Evolutionary conservation across 2,888 invertebrate genomes (phyloP).

Genomic region (Melinaea marsaeus): DNA sequence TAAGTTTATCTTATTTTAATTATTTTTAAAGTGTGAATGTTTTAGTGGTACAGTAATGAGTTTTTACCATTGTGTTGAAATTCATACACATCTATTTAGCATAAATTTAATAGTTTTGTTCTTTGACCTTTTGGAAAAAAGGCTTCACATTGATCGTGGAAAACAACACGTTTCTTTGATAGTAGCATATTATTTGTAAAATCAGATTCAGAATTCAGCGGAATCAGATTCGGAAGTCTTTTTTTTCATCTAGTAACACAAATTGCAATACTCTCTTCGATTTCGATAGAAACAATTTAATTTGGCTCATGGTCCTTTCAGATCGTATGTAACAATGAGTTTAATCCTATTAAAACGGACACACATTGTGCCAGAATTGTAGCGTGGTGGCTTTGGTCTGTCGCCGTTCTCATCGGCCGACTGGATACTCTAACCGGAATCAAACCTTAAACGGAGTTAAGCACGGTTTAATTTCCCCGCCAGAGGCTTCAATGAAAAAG

Average conservation of each 20-base stretch:
- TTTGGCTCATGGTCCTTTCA: constrained; percentile 63
- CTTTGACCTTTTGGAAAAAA: too few relatives aligned
- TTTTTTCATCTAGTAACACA: constrained; percentile 32
- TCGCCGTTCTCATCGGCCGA: constrained; percentile 66
- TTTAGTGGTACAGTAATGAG: too few relatives aligned
- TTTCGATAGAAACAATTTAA: constrained; percentile 63
- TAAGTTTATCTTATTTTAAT: too few relatives aligned
- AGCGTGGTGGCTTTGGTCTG: constrained; percentile 73
- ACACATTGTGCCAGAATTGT: constrained; percentile 73
- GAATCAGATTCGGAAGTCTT: constrained; percentile 24
- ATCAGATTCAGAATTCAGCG: constrained; percentile 8
- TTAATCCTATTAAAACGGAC: constrained; percentile 75
- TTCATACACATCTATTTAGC: too few relatives aligned
- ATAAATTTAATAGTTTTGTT: too few relatives aligned
- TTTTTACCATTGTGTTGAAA: too few relatives aligned
- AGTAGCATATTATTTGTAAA: too few relatives aligned
- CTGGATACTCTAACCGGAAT: constrained; percentile 66
- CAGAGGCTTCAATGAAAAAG: constrained; percentile 58
- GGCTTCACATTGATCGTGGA: too few relatives aligned
- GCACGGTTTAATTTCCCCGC: constrained; percentile 75
- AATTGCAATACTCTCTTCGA: constrained; percentile 44
- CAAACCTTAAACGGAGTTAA: constrained; percentile 74
- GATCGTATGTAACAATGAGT: constrained; percentile 72
- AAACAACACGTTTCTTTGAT: too few relatives aligned
- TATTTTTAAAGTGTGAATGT: too few relatives aligned